phyloP scores from a whole-genome alignment of 2,888 invertebrate genomes.

The Andrena chrysosceles region DNA sequence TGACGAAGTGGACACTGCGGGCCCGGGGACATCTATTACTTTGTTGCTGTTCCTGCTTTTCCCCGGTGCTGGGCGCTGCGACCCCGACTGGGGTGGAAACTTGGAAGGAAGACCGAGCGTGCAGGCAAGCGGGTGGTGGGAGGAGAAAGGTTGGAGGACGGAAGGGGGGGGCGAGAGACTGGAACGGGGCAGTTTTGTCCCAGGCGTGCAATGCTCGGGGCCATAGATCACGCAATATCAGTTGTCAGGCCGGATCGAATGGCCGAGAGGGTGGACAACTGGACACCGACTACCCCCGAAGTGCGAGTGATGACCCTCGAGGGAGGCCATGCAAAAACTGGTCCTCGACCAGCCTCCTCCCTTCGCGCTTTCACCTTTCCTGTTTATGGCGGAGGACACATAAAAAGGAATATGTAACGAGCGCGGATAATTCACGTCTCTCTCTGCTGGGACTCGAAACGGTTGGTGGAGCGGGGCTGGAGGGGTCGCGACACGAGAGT shows the following conservation, averaged over 20 bases:
- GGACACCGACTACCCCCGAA: slow-evolving; percentile 81
- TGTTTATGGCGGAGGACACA: slow-evolving; percentile 81
- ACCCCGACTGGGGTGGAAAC: slow-evolving; percentile 69
- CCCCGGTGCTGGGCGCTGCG: slow-evolving; percentile 15
- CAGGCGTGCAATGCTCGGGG: slow-evolving; percentile 84
- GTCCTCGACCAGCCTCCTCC: slow-evolving; percentile 52
- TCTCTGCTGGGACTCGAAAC: slow-evolving; percentile 47
- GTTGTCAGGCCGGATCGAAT: slow-evolving; percentile 80
- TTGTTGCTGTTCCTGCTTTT: slow-evolving; percentile 76
- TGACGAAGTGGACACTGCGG: slow-evolving; percentile 83
- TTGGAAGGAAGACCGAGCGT: slow-evolving; percentile 59
- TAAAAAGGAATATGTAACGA: slow-evolving; percentile 85
- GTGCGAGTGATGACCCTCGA: slow-evolving; percentile 84
- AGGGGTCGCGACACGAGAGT: neutral
- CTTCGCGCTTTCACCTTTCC: slow-evolving; percentile 66
- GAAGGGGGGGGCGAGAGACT: slow-evolving; percentile 9
- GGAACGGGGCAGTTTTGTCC: slow-evolving; percentile 82
- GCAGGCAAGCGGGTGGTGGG: neutral
- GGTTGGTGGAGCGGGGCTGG: neutral
- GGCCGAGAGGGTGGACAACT: slow-evolving; percentile 72
- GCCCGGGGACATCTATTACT: slow-evolving; percentile 83
- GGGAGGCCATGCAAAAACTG: slow-evolving; percentile 82
- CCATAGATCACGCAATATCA: slow-evolving; percentile 85
- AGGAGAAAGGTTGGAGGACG: slow-evolving; percentile 9
- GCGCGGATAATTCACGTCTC: slow-evolving; percentile 81